Evolutionary conservation across 2,888 invertebrate genomes (phyloP).

Genomic region (Vannuccia rotundouncinata): DNA sequence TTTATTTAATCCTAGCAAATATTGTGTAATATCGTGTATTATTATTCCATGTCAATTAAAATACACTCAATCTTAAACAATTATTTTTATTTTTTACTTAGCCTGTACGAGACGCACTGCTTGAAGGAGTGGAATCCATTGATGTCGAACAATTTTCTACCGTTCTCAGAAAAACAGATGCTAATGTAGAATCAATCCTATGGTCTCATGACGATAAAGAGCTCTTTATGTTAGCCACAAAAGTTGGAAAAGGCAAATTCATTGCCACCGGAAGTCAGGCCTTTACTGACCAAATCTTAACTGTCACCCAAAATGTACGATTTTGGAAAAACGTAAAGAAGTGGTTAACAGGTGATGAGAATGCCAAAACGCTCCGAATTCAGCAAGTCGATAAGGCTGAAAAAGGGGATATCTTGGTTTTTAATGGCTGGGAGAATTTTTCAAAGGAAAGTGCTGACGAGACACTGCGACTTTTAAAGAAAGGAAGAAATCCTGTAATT

Average conservation of each 20-base stretch:
- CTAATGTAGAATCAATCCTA: neutral
- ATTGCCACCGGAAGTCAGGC: neutral
- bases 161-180: neutral
- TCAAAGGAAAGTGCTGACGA: too few species aligned
- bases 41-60: too few species aligned
- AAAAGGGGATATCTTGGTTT: neutral
- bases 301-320: neutral
- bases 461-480: too few species aligned
- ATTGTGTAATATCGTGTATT: too few species aligned
- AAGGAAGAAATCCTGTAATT: too few species aligned
- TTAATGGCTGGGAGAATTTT: too few species aligned
- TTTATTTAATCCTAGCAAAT: too few species aligned
- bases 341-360: neutral
- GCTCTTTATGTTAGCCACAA: neutral
- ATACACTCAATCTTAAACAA: neutral
- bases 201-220: neutral
- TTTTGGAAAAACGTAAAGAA: neutral
- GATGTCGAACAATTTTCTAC: neutral
- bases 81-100: neutral
- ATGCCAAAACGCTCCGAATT: neutral
- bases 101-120: neutral
- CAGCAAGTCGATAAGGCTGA: neutral
- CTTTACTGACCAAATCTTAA: neutral
- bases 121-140: slow-evolving; percentile 4
- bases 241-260: neutral